Evolutionary conservation across 2,113 vertebrate genomes (phyloP), one percentile per base, ranked within the genome.

Genomic region (Oryzias woworae): DNA sequence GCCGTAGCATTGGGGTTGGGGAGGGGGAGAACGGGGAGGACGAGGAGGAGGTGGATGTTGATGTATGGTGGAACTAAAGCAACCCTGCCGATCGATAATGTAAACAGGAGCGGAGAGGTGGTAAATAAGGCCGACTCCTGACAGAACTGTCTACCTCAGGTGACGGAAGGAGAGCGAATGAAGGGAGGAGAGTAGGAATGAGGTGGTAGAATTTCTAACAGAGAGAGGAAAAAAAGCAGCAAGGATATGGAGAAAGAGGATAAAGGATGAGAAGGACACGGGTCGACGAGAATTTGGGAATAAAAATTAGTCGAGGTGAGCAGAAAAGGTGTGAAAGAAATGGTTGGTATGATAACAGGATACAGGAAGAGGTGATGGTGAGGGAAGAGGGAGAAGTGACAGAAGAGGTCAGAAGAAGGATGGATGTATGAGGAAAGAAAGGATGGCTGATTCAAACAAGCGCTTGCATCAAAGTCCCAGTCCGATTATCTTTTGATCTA

Each of bases 21-120:
- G 66, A 41, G 43, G 61, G 26, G 49, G 55, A n/a, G 65, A 7
- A 23, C n/a, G 58, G 44, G 58, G 44, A 31, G 43, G 41, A 36
- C 15, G 36, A n/a, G 44, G 47, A 50, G 55, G 36, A 23, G 24
- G 56, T 64, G 77, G 62, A 58, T 69, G 85, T 84, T 90, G 88
- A 91, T 90, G 88, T 88, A 90, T 90, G 82, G 87, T 81, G 74
- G 77, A 85, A 91, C 87, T 91, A 91, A 92, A 89, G 87, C 85
- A 87, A 88, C 85, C 84, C 74, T 81, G 81, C 84, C 83, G 81
- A 92, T 92, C 90, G 85, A 92, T 92, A 90, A 90, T 90, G 90
- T 91, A 91, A 92, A 90, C 89, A 90, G 82, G 86, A 85, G 86
- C 67, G 64, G 86, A 87, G 89, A 87, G 80, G 84, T 83, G 67